These are phyloP conservation scores for Ctena decussata DNA, from an alignment of 2,888 invertebrate species.

Conservation along the genomic window DNA sequence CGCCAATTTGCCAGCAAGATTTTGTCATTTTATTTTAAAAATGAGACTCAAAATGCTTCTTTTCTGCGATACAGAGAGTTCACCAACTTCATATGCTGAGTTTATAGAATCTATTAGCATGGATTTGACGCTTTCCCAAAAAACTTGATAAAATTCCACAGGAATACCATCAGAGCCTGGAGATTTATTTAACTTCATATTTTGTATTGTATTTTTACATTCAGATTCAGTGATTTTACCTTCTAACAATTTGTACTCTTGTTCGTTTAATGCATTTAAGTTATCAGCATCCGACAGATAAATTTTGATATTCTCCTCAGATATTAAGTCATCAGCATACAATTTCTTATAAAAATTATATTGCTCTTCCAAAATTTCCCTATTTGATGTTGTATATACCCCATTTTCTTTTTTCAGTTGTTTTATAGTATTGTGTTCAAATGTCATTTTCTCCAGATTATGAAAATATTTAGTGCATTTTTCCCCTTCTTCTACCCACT, in stretches of 20 bases:
- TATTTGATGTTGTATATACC: neutral
- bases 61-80: no score
- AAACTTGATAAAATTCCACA: constrained; percentile 35
- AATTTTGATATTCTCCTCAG: neutral
- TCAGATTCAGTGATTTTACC: neutral
- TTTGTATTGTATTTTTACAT: constrained; percentile 1
- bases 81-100: neutral
- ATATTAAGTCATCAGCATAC: neutral
- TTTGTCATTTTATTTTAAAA: constrained; percentile 3
- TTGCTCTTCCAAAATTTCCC: neutral
- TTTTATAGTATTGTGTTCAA: constrained; percentile 3
- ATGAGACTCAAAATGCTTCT: neutral
- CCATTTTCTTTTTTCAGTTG: neutral
- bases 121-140: constrained; percentile 9
- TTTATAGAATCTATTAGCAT: constrained; percentile 27
- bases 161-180: constrained; percentile 37
- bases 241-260: neutral
- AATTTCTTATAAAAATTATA: neutral
- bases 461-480: constrained; percentile 85
- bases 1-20: constrained; percentile 11
- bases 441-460: constrained; percentile 74
- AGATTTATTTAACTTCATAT: constrained; percentile 42
- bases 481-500: constrained; percentile 8
- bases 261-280: neutral
- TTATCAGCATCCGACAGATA: neutral